Evolutionary conservation across 2,113 vertebrate species (phyloP), one percentile per base, ranked within the genome.

Genomic region (Protobothrops flavoviridis): DNA sequence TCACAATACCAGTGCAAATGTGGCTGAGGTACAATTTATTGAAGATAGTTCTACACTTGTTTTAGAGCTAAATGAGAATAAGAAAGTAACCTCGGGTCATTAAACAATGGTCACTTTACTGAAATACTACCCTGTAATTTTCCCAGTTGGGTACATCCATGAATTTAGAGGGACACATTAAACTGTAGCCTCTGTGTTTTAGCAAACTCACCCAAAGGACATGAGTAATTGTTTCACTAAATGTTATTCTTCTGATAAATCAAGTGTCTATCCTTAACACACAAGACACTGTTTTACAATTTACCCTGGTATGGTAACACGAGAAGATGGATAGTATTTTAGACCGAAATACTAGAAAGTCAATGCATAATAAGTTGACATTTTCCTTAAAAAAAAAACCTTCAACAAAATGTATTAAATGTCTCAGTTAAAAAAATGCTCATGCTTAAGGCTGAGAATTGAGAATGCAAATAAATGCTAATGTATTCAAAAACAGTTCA

Each of bases 321-420:
- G 95, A 95, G 96, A 97, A 97, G 94, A 95, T 96, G 94, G 96
- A 96, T 57, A 88, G 95, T 96, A 93, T 96, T 96, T 96, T 95
- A 96, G 95, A 95, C 90, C 92, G 95, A 97, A 97, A 97, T 95
- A 95, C 92, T 96, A 97, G 96, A 96, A 97, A 96, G 81, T 29
- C 88, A 95, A 95, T 92, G 95, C 94, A 95, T 97, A 97, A 97
- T 97, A 95, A 97, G 1, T 0, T 91, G 53, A 59, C 94, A 95
- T 96, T 96, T 90, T 94, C 96, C 90, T 90, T 87, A 94, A 96
- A 96, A 45, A 94, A 97, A 96, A 95, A 97, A 53, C 90, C 2
- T 0, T 93, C 90, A 96, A 96, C 92, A 90, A 92, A 90, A 23
- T 95, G 86, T 86, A 92, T n/a, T 86, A 61, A 95, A 74, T 87